Percentiles rank a stretch among this genome's conserved stretches.
These are phyloP conservation scores for Nomada ruficornis DNA, from an alignment of 2,888 invertebrate genomes.

Conservation along the genomic window DNA sequence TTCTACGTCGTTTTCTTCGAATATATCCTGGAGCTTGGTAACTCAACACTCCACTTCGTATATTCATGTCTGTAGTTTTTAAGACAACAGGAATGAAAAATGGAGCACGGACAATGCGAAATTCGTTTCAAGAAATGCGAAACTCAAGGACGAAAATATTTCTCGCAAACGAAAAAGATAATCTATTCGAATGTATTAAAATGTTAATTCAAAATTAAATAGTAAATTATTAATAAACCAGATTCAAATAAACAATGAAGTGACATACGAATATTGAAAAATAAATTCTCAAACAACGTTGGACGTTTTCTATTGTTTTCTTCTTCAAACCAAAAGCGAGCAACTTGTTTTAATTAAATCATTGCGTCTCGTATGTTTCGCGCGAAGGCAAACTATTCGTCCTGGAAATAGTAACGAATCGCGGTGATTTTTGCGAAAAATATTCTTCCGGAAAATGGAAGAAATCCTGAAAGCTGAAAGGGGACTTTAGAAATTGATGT, in stretches of 20 bases:
- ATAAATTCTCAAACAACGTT: neutral
- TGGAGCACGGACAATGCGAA: neutral
- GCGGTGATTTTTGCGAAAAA: neutral
- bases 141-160: neutral
- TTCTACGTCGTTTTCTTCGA: neutral
- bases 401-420: too few relatives aligned
- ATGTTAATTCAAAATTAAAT: too few relatives aligned
- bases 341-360: too few relatives aligned
- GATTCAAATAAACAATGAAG: too few relatives aligned
- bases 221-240: too few relatives aligned
- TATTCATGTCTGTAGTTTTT: constrained; percentile 5
- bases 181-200: too few relatives aligned
- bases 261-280: neutral
- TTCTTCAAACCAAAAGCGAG: too few relatives aligned
- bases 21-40: constrained; percentile 10
- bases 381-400: neutral
- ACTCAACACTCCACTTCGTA: constrained; percentile 11
- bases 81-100: constrained; percentile 8
- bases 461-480: neutral
- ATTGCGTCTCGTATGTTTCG: neutral
- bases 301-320: too few relatives aligned
- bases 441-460: neutral
- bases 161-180: neutral
- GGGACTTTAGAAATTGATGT: neutral
- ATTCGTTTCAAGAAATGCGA: constrained; percentile 9